phyloP scores from a whole-genome alignment of 2,888 invertebrate genomes.

The Lingula anatina region DNA sequence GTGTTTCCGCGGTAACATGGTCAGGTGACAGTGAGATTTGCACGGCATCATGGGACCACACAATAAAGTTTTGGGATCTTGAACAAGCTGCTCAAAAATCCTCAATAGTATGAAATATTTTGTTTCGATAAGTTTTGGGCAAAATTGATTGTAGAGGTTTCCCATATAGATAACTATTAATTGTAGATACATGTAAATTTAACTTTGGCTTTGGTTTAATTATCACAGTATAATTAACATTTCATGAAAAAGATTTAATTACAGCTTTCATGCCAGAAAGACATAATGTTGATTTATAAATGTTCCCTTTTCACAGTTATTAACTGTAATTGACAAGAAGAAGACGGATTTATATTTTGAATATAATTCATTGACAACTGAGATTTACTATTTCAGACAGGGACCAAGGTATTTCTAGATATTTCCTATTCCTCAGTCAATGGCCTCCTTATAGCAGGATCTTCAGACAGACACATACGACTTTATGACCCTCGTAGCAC shows the following conservation, averaged over 20 bases:
- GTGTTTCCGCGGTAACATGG: slow-evolving; percentile 82
- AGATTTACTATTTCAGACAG: slow-evolving; percentile 54
- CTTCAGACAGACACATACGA: slow-evolving; percentile 84
- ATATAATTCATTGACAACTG: background rate
- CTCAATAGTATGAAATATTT: slow-evolving; percentile 59
- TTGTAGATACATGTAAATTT: too few relatives aligned
- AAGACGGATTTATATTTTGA: too few relatives aligned
- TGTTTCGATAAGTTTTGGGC: too few relatives aligned
- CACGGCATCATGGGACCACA: slow-evolving; percentile 93
- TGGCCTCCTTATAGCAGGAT: slow-evolving; percentile 71
- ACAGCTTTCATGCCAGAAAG: too few relatives aligned
- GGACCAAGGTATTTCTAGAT: slow-evolving; percentile 86
- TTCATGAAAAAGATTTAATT: too few relatives aligned
- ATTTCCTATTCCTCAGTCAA: slow-evolving; percentile 76
- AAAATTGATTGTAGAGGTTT: too few relatives aligned
- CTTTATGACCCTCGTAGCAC: slow-evolving; percentile 85
- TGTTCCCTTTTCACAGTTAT: too few relatives aligned
- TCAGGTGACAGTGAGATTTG: slow-evolving; percentile 70
- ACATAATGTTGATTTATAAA: too few relatives aligned
- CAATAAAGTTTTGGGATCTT: slow-evolving; percentile 89
- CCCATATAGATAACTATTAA: too few relatives aligned
- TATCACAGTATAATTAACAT: too few relatives aligned
- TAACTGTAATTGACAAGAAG: too few relatives aligned
- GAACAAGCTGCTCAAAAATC: slow-evolving; percentile 76
- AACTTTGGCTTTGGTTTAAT: too few relatives aligned